phyloP scores from a whole-genome alignment of 2,888 invertebrate genomes.

The Mechanitis mazaeus region DNA sequence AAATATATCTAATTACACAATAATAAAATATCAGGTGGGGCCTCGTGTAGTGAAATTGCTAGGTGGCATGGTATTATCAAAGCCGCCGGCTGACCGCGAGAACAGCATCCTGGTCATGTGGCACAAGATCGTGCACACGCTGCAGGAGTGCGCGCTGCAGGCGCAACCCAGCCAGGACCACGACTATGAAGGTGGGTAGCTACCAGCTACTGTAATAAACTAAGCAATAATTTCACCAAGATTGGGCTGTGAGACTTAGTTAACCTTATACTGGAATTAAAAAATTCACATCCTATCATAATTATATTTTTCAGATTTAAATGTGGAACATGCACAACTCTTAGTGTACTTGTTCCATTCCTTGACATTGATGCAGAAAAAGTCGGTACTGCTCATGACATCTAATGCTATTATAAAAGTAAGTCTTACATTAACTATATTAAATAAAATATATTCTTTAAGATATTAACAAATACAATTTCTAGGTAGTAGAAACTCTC shows the following conservation, averaged over 20 bases:
- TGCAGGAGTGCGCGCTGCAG: constrained; percentile 90
- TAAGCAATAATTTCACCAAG: too few relatives aligned
- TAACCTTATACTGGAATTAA: too few relatives aligned
- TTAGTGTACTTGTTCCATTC: constrained; percentile 96
- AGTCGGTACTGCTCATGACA: constrained; percentile 90
- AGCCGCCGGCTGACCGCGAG: constrained; percentile 91
- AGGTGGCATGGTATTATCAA: constrained; percentile 88
- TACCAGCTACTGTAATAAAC: too few relatives aligned
- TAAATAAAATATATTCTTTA: neutral
- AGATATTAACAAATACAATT: constrained; percentile 6
- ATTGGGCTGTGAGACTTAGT: too few relatives aligned
- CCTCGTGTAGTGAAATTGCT: constrained; percentile 80
- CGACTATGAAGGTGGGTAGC: constrained; percentile 81
- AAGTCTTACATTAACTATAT: constrained; percentile 26
- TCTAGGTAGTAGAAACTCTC: constrained; percentile 65
- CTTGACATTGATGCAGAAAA: constrained; percentile 96
- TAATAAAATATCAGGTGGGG: constrained; percentile 75
- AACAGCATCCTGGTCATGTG: constrained; percentile 93
- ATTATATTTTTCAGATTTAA: constrained; percentile 81
- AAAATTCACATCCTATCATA: neutral
- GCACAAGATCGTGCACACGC: constrained; percentile 91
- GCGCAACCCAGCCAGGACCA: constrained; percentile 79
- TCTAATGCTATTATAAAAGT: constrained; percentile 81
- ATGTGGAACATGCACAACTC: constrained; percentile 96
- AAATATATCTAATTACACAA: too few relatives aligned